A percentile compares a stretch with the other conserved stretches of the same genome.
phyloP scores from a whole-genome alignment of 1,140 invertebrate species.

The Sminthurides bifidus region DNA sequence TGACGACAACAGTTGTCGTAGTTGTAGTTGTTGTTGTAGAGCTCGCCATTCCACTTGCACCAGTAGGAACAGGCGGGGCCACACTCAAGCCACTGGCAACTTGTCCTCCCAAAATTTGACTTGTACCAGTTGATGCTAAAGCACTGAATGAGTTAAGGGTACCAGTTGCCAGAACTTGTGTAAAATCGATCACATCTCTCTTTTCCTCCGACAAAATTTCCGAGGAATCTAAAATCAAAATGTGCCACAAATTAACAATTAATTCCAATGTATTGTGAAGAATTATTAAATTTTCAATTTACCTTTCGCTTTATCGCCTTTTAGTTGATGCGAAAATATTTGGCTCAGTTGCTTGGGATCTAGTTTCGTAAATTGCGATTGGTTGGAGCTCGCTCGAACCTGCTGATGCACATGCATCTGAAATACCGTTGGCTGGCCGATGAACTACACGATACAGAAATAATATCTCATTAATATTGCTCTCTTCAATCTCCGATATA shows the following conservation, averaged over 20 bases:
- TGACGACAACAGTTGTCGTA: slow-evolving; percentile 28
- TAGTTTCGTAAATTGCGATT: slow-evolving; percentile 18
- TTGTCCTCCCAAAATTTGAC: not conserved
- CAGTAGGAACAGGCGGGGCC: not conserved
- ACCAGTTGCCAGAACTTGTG: not conserved
- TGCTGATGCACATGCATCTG: slow-evolving; percentile 29
- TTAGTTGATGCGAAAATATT: slow-evolving; percentile 27
- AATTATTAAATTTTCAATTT: not conserved
- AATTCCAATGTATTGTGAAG: no score
- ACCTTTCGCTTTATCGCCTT: slow-evolving; percentile 13
- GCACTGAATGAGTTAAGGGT: slow-evolving; percentile 4
- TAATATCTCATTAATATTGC: no score
- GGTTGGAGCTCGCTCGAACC: slow-evolving; percentile 8
- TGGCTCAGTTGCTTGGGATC: slow-evolving; percentile 25
- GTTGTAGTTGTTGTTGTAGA: slow-evolving; percentile 20
- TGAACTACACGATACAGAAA: slow-evolving; percentile 1
- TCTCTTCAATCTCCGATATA: slow-evolving; percentile 3
- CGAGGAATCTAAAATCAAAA: not conserved
- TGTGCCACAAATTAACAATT: no score
- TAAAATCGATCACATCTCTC: slow-evolving; percentile 1
- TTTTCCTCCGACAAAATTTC: no score
- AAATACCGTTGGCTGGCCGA: slow-evolving; percentile 14
- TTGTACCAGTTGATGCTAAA: slow-evolving; percentile 1
- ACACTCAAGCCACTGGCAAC: not conserved
- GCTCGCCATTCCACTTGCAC: not conserved